Evolutionary conservation across 1,140 invertebrate species (phyloP), one percentile per base, ranked within the genome.

Genomic region (Pseudomyrmex pallidus): DNA sequence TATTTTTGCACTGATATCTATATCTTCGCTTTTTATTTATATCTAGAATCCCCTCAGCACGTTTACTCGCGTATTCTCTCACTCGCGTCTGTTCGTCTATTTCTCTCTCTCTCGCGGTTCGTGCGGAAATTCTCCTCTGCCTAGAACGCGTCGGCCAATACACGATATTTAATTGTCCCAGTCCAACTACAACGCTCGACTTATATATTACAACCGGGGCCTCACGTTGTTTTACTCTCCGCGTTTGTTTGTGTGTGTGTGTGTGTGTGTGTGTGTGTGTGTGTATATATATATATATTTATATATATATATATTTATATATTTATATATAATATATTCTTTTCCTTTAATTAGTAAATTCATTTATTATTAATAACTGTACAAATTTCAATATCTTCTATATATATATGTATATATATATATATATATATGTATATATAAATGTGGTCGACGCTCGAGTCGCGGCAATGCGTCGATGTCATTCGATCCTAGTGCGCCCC

Each of bases 371-470:
- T 93, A 94, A 94, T 92, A 94, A 94, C 93, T 94, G 93, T 94
- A 94, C 93, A 94, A 94, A 94, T 94, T 94, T 90, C 89, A 93
- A 94, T 94, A 93, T 94, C 89, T 92, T 93, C 93, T 94, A 94
- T 93, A 82, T 85, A 12, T 52, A 13, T 52, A 13, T 52, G 8
- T 56, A 8, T 56, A 8, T 56, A 56, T 56, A 8, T 56, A 56
- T 35, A 7, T 35, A 7, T 35, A 35, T 73, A 86, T 93, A 92
- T 92, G 91, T 91, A 90, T 90, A 92, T 90, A 90, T 92, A 91
- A 93, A 92, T 91, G 90, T 91, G 90, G 74, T 91, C 91, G 90
- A 92, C 92, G 91, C 91, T 92, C 87, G 84, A 90, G 87, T 90
- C 89, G 2, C 82, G 85, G 83, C 87, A 87, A 87, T 85, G 88